These are phyloP conservation scores for Apostichopus parvimensis DNA, from an alignment of 35 echinoderm and acorn worm species.

Conservation along the genomic window DNA sequence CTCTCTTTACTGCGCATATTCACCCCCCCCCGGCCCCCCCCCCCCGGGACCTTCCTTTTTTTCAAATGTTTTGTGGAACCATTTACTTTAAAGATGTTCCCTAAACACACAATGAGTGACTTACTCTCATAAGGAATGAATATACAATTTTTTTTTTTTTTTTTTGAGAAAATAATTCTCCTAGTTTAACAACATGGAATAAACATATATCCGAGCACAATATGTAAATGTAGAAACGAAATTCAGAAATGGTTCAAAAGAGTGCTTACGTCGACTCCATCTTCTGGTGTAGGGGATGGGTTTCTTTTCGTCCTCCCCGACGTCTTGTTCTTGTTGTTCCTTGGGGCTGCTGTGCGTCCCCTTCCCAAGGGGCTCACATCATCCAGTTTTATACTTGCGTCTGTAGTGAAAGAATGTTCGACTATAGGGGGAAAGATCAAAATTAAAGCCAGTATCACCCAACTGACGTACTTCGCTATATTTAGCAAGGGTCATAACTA, in stretches of 20 bases:
- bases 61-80: no score
- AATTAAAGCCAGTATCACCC: conserved; percentile 49
- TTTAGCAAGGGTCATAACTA: neutral
- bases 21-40: no score
- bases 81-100: no score
- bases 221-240: neutral
- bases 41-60: no score
- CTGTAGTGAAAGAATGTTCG: conserved; percentile 90
- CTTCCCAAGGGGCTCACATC: conserved; percentile 71
- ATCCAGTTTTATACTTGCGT: conserved; percentile 88
- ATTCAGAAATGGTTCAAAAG: neutral
- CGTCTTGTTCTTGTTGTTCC: conserved; percentile 61
- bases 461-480: neutral
- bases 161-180: no score
- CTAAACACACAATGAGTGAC: no score
- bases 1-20: no score
- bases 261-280: conserved; percentile 77
- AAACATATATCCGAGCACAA: no score
- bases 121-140: no score
- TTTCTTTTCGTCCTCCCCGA: conserved; percentile 82
- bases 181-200: no score
- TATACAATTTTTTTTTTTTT: no score
- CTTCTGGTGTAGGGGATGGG: conserved; percentile 85
- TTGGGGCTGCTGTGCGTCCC: conserved; percentile 54
- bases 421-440: conserved; percentile 67